A percentile compares a stretch with the other conserved stretches of the same genome.
Evolutionary conservation across 2,113 vertebrate genomes (phyloP).

Genomic region (Mormyrus iriodes): DNA sequence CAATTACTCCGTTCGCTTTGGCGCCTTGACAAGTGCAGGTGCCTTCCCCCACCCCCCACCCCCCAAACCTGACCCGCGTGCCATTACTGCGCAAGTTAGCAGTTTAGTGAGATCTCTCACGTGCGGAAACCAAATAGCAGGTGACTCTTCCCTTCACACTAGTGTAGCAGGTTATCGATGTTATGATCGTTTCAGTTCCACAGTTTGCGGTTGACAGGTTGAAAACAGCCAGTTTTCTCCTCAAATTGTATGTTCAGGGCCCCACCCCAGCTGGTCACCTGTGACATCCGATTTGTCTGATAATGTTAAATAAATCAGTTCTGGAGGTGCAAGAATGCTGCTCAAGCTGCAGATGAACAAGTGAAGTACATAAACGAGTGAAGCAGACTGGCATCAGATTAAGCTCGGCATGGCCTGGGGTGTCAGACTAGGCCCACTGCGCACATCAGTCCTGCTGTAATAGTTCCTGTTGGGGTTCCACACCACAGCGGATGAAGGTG

Average conservation of each 20-base stretch:
- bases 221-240: neutral
- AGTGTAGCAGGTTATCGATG: neutral
- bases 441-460: too few species aligned
- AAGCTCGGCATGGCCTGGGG: slow-evolving; percentile 7
- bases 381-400: neutral
- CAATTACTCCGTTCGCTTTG: slow-evolving; percentile 58
- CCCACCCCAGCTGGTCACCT: neutral
- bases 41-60: slow-evolving; percentile 3
- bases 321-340: neutral
- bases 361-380: slow-evolving; percentile 4
- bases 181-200: neutral
- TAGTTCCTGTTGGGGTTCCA: neutral
- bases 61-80: neutral
- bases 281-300: neutral
- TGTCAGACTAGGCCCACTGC: neutral
- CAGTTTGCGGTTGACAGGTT: neutral
- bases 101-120: neutral
- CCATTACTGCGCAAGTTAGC: neutral
- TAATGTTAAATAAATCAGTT: neutral
- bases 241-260: neutral
- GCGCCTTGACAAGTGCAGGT: slow-evolving; percentile 63
- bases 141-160: neutral
- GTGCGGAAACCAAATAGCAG: neutral
- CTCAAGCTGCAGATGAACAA: neutral
- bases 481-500: slow-evolving; percentile 24